These are phyloP conservation scores for Vanessa atalanta DNA, from an alignment of 1,140 invertebrate genomes.

Conservation along the genomic window DNA sequence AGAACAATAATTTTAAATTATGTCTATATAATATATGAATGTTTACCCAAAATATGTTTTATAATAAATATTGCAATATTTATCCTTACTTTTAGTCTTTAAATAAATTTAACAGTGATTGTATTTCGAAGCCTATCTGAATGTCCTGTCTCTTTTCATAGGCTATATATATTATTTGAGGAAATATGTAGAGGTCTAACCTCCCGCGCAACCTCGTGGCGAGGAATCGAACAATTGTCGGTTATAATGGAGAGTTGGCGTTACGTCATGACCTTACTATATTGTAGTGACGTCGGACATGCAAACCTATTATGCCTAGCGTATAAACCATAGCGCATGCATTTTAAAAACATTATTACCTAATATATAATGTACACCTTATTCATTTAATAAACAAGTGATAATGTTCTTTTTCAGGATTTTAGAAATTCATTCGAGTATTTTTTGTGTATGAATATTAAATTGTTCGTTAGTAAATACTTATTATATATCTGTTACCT, in stretches of 20 bases:
- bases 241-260: conserved; percentile 61
- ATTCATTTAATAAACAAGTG: neutral
- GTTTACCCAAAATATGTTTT: too few species aligned
- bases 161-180: conserved; percentile 25
- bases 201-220: conserved; percentile 51
- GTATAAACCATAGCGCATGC: conserved; percentile 5
- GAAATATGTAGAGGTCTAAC: conserved; percentile 32
- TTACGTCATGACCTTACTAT: conserved; percentile 76
- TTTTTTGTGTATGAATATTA: neutral
- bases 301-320: conserved; percentile 38
- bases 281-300: conserved; percentile 63
- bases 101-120: neutral
- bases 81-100: neutral
- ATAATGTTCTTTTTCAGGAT: neutral
- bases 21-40: too few species aligned
- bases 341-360: neutral
- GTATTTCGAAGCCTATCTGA: neutral
- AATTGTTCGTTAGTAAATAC: neutral
- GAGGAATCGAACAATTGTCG: conserved; percentile 65
- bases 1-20: too few species aligned
- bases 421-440: neutral
- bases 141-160: conserved; percentile 11
- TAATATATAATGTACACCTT: neutral
- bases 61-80: neutral
- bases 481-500: conserved; percentile 1